Percentiles rank a stretch among this genome's conserved stretches.
phyloP scores from a whole-genome alignment of 2,797 vertebrate species.

The Caiman crocodilus region DNA sequence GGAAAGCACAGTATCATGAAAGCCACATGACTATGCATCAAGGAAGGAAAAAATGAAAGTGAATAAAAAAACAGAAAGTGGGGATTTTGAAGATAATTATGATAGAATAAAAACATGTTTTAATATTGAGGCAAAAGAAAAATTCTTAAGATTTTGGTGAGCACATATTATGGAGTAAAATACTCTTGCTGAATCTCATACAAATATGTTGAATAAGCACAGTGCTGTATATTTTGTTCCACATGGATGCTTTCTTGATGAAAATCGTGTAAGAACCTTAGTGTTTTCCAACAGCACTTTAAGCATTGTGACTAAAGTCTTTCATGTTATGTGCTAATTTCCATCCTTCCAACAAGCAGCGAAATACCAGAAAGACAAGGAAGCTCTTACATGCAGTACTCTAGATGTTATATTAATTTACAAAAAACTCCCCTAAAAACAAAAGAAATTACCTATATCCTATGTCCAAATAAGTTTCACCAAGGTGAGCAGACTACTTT shows the following conservation, averaged over 20 bases:
- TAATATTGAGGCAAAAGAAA: conserved; percentile 13
- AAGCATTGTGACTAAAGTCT: conserved; percentile 72
- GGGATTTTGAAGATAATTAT: background rate
- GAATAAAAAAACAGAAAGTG: background rate
- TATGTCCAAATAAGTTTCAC: too few species aligned
- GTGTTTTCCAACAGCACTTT: conserved; percentile 67
- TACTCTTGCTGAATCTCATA: background rate
- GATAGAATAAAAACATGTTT: background rate
- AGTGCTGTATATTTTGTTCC: conserved; percentile 44
- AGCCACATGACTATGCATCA: background rate
- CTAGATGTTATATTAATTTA: too few species aligned
- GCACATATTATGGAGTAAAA: conserved; percentile 28
- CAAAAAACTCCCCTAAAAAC: too few species aligned
- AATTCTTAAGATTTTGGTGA: background rate
- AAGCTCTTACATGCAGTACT: conserved; percentile 17
- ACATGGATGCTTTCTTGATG: conserved; percentile 30
- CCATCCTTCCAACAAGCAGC: conserved; percentile 14
- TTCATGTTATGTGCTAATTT: conserved; percentile 48
- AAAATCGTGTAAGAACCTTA: background rate
- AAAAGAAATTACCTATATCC: too few species aligned
- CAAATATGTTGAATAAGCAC: conserved; percentile 52
- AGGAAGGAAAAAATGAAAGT: background rate
- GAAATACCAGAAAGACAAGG: conserved; percentile 47
- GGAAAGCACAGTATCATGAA: background rate
- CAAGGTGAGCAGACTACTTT: too few species aligned